Evolutionary conservation across 2,888 invertebrate genomes (phyloP).

Genomic region (Papilio gigon): DNA sequence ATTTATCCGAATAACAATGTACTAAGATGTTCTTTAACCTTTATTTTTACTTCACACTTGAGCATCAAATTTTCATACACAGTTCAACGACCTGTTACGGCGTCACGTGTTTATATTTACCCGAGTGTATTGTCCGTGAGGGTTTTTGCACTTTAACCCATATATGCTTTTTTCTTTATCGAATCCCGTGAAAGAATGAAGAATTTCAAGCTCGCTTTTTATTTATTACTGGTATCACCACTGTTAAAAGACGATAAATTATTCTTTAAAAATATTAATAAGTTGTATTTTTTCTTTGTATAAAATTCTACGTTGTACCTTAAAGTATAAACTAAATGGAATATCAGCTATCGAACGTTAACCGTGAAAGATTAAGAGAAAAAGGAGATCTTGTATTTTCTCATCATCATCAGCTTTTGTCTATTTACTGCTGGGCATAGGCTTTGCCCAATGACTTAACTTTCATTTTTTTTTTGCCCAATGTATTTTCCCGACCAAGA

Average conservation of each 20-base stretch:
- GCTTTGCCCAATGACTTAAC: no score
- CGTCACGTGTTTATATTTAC: background rate
- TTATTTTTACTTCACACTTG: slow-evolving; percentile 3
- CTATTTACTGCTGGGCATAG: no score
- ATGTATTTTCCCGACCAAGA: no score
- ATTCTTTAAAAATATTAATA: background rate
- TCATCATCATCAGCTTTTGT: no score
- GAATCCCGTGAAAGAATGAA: background rate
- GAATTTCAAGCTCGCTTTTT: background rate
- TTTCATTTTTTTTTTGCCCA: no score
- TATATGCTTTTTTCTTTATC: background rate
- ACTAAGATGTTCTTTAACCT: slow-evolving; percentile 5
- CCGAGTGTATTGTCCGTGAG: background rate
- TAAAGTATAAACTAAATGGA: no score
- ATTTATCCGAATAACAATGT: slow-evolving; percentile 8
- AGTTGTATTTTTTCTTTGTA: background rate
- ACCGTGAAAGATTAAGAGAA: background rate
- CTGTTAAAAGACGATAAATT: background rate
- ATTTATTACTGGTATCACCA: background rate
- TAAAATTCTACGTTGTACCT: no score
- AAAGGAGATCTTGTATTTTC: no score
- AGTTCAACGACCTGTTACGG: slow-evolving; percentile 14
- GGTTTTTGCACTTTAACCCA: slow-evolving; percentile 19
- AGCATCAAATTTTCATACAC: background rate
- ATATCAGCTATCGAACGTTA: background rate